Base-by-base conservation (phyloP, 1,140 invertebrate species). In the Drosophila novamexicana region DNA sequence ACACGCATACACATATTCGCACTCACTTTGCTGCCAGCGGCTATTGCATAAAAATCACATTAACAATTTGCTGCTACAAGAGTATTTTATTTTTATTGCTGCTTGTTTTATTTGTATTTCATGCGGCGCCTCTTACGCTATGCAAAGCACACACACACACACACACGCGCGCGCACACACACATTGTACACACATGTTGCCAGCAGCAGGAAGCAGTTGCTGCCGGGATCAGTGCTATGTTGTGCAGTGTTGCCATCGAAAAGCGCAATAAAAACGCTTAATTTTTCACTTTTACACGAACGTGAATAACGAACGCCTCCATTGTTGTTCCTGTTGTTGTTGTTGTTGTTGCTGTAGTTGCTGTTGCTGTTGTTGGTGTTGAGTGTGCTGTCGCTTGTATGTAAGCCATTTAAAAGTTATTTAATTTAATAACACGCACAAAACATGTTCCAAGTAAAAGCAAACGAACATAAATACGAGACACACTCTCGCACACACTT, bases 11-110 rank as follows among this genome's bases (percentile, higher is more conserved):
- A 47, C 40, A 37, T 42, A 14, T 9, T 32, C 22, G 2, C 45
- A 39, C 29, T 14, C 7, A 22, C 62, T 37, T 14, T 4, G 10
- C 49, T 34, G 32, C 52, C 32, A 7, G 9, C 5, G 34, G 52
- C 47, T 42, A 83, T 89, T 89, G 84, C 85, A 89, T 89, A 89
- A 89, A 89, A 89, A 89, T 89, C 81, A 84, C 84, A 89, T 89
- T 89, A 89, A 89, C 84, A 89, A 89, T 89, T 89, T 88, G 83
- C 83, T 89, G 80, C 71, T 75, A 89, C 84, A 89, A 75, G 82
- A 88, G 85, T 84, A 90, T 89, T 89, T 89, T 89, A 89, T 89
- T 89, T 89, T 89, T 89, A 89, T 89, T 88, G 84, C 84, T 81
- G 75, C 80, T 65, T 89, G 84, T 89, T 89, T 89, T 89, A 89